phyloP scores from a whole-genome alignment of 2,797 vertebrate genomes.

The Poecile montanus region DNA sequence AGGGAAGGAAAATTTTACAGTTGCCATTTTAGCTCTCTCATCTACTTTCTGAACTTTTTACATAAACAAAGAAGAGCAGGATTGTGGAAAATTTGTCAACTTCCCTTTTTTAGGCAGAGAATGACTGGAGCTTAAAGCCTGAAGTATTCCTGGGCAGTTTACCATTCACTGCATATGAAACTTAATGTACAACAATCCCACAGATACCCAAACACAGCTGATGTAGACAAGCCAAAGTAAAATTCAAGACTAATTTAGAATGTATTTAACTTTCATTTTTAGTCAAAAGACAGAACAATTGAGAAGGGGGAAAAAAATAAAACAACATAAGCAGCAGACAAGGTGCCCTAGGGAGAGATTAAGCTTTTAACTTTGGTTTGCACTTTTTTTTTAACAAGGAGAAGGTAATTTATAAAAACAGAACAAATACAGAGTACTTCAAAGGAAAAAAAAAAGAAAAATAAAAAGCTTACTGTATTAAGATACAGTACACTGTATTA shows the following conservation, averaged over 20 bases:
- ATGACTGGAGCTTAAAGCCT: not conserved
- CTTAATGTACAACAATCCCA: accelerated
- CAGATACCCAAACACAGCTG: not conserved
- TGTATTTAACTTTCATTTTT: not conserved
- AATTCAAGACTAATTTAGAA: not conserved
- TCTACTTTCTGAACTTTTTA: not conserved
- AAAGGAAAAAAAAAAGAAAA: not conserved
- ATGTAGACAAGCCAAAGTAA: not conserved
- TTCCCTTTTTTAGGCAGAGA: not conserved
- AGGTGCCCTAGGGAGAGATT: not conserved
- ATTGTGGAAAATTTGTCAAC: not conserved
- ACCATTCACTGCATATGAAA: not conserved
- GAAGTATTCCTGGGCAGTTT: not conserved
- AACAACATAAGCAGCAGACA: not conserved
- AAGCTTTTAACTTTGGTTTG: not conserved
- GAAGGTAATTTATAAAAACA: not conserved
- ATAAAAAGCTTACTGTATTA: not conserved
- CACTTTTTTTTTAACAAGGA: not conserved
- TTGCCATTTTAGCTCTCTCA: not conserved
- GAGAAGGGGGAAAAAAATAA: not conserved
- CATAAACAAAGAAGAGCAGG: not conserved
- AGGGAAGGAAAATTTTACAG: not conserved
- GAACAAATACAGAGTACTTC: not conserved
- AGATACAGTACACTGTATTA: not conserved
- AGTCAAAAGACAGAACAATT: not conserved